Base-by-base conservation (phyloP, 2,113 vertebrate genomes). In the Rhipidura dahli region DNA sequence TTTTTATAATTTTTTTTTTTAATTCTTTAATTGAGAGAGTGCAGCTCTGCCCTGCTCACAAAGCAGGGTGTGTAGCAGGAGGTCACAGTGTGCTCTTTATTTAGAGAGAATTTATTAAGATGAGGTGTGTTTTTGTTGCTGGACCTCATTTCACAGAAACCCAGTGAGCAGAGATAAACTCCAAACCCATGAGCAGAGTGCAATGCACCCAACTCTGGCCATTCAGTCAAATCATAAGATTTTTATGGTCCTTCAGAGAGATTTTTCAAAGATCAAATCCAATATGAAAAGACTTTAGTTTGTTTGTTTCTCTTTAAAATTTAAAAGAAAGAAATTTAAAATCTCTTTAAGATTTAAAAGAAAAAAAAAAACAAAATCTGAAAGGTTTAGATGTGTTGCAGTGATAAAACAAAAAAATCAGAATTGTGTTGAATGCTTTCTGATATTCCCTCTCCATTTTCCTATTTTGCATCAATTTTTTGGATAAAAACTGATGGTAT, bases 391-490 rank as follows among this genome's bases (percentile, higher is more conserved):
- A 86, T 51, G 8, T 89, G 56, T 40, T 93, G 50, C 15, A 19
- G 47, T 27, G 56, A 82, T 54, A 65, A 84, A 85, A 45, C 15
- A 59, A 77, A 95, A 88, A 92, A 69, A 95, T 26, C 47, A 5
- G 12, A 14, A 6, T 40, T 75, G 31, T 9, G 86, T 51, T 50
- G 51, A 72, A 65, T 44, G 28, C 27, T 40, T 95, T 92, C 82
- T 93, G 75, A 47, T 90, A 94, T 80, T 90, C 37, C 75, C 49
- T 93, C 54, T 95, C 79, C 35, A n/a, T 93, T 94, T 97, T 93
- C 88, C 63, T 72, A 59, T 77, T 84, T 35, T 53, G 45, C 78
- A 86, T 31, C 80, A 88, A 91, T 96, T 97, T 93, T 91, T 30
- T 39, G 30, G 53, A 84, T 90, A 79, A 89, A 97, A 97, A 63